These are phyloP conservation scores for Taenioides sp. DNA, from an alignment of 2,797 vertebrate species.

Conservation along the genomic window DNA sequence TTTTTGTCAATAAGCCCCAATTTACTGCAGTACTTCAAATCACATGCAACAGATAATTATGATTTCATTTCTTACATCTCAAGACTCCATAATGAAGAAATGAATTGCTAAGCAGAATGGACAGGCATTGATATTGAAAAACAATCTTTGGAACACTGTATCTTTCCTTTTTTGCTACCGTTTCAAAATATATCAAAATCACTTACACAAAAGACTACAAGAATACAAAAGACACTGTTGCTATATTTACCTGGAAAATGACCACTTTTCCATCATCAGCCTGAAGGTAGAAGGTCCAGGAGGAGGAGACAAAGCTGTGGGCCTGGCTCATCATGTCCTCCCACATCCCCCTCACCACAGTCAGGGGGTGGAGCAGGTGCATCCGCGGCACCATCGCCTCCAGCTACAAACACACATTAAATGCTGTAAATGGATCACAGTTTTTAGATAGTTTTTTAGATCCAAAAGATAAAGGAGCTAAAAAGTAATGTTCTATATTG, in stretches of 20 bases:
- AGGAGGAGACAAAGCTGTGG: conserved; percentile 92
- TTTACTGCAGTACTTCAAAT: background rate
- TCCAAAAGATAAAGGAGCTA: too few relatives aligned
- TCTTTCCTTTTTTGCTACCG: background rate
- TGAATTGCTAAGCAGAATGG: background rate
- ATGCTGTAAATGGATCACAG: too few relatives aligned
- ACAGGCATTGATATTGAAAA: background rate
- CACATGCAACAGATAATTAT: too few relatives aligned
- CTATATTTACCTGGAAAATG: conserved; percentile 89
- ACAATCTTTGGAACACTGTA: background rate
- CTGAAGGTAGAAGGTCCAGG: conserved; percentile 98
- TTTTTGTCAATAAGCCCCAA: too few relatives aligned
- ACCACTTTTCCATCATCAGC: conserved; percentile 96
- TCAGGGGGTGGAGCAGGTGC: conserved; percentile 91
- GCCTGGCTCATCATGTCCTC: conserved; percentile 94
- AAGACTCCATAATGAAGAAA: background rate
- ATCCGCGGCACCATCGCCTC: conserved; percentile 94
- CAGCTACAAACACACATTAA: conserved; percentile 72
- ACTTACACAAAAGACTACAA: too few relatives aligned
- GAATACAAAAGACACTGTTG: background rate
- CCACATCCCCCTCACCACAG: conserved; percentile 91
- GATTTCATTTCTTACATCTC: background rate
- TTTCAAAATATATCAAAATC: too few relatives aligned
- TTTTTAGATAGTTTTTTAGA: too few relatives aligned
- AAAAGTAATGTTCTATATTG: too few relatives aligned